Evolutionary conservation across 2,797 vertebrate species (phyloP).

Genomic region (Lutjanus campechanus): DNA sequence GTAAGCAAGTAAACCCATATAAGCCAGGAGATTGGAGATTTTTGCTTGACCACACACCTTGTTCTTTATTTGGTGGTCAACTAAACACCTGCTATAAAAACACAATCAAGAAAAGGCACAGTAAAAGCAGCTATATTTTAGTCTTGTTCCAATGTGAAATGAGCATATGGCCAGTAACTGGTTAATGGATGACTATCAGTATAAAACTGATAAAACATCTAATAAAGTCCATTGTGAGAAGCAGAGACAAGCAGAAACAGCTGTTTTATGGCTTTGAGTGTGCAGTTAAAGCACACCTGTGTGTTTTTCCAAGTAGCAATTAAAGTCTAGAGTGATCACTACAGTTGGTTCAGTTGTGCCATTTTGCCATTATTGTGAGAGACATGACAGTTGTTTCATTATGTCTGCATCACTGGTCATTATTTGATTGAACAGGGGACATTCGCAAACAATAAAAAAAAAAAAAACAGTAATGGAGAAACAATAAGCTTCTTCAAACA

Average conservation of each 20-base stretch:
- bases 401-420: slow-evolving; percentile 29
- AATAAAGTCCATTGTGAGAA: slow-evolving; percentile 49
- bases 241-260: slow-evolving; percentile 40
- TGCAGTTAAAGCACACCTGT: slow-evolving; percentile 60
- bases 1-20: neutral
- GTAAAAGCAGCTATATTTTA: slow-evolving; percentile 27
- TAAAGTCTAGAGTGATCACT: slow-evolving; percentile 33
- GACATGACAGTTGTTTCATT: slow-evolving; percentile 70
- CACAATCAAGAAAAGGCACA: slow-evolving; percentile 13
- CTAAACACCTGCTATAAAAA: slow-evolving; percentile 41
- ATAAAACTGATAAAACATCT: slow-evolving; percentile 44
- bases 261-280: slow-evolving; percentile 67
- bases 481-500: slow-evolving; percentile 3
- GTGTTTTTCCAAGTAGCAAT: slow-evolving; percentile 64
- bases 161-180: slow-evolving; percentile 51
- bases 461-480: neutral
- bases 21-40: neutral
- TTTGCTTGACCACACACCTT: slow-evolving; percentile 14
- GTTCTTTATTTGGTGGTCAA: neutral
- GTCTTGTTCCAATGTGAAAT: slow-evolving; percentile 12
- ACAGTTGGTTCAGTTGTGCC: slow-evolving; percentile 9
- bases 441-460: slow-evolving; percentile 4
- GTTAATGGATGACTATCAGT: slow-evolving; percentile 49
- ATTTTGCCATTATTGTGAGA: slow-evolving; percentile 33
- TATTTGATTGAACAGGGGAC: slow-evolving; percentile 31